Conservation (phyloP, 2,113 vertebrate species). For the Oreochromis aureus region DNA sequence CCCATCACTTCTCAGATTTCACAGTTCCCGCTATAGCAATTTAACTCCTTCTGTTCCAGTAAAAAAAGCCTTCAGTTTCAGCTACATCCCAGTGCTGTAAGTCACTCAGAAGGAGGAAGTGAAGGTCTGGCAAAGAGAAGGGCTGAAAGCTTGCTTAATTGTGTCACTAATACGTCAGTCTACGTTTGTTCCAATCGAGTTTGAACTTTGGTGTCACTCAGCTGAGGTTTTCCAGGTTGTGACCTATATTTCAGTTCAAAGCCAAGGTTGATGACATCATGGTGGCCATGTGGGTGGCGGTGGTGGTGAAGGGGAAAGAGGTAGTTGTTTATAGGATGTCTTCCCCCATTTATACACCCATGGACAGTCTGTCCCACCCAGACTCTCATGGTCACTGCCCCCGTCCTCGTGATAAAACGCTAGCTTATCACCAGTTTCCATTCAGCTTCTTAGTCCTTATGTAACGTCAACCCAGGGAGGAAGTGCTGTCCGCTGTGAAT, state of each 20-base stretch:
- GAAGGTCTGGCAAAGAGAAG: neutral
- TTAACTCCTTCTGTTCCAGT: slow-evolving; percentile 50
- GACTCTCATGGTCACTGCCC: slow-evolving; percentile 46
- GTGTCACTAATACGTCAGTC: neutral
- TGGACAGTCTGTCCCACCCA: slow-evolving; percentile 23
- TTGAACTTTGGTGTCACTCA: neutral
- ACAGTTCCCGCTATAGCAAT: slow-evolving; percentile 14
- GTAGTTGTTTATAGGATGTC: neutral
- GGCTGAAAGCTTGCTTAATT: neutral
- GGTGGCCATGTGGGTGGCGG: slow-evolving; percentile 3
- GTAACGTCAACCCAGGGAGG: slow-evolving; percentile 41
- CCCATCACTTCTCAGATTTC: slow-evolving; percentile 61
- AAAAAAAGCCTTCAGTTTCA: neutral
- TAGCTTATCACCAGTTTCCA: slow-evolving; percentile 64
- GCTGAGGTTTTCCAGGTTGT: neutral
- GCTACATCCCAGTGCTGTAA: neutral
- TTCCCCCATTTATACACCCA: neutral
- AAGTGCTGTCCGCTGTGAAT: slow-evolving; percentile 51
- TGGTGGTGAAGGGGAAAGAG: neutral
- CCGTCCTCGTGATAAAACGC: slow-evolving; percentile 46
- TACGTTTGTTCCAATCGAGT: neutral
- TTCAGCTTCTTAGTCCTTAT: slow-evolving; percentile 47
- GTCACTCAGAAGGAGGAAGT: neutral
- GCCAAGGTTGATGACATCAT: slow-evolving; percentile 11
- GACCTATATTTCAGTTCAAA: slow-evolving; percentile 7